Conservation (phyloP, 1,140 invertebrate genomes). For the Caerostris darwini region DNA sequence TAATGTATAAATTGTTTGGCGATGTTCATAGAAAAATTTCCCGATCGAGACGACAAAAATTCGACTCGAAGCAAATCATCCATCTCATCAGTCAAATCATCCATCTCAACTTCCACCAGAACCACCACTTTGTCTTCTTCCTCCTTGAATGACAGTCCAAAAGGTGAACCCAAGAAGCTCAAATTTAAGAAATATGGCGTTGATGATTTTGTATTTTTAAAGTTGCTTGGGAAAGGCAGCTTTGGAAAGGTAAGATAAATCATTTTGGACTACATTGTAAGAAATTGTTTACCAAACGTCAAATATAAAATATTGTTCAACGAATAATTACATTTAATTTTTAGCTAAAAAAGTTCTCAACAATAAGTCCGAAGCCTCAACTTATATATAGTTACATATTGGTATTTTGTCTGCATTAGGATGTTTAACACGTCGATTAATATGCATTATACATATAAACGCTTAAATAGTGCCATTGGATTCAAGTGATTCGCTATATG, state of each 20-base stretch:
- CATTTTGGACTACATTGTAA: too few species aligned
- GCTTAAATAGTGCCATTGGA: too few species aligned
- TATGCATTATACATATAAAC: too few species aligned
- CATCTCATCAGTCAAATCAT: constrained; percentile 18
- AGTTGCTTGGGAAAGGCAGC: constrained; percentile 97
- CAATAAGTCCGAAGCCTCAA: too few species aligned
- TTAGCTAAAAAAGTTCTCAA: too few species aligned
- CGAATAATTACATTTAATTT: too few species aligned
- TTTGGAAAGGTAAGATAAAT: constrained; percentile 92
- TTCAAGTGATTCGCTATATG: too few species aligned
- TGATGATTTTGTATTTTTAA: constrained; percentile 96
- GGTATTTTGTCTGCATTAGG: too few species aligned
- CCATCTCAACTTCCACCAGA: constrained; percentile 16
- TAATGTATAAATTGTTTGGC: not conserved
- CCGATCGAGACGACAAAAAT: constrained; percentile 43
- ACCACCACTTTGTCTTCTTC: not conserved
- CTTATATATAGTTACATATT: too few species aligned
- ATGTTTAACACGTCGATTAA: too few species aligned
- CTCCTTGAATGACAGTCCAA: constrained; percentile 31
- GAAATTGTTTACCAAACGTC: too few species aligned
- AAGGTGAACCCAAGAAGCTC: constrained; percentile 26
- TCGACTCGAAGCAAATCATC: constrained; percentile 21
- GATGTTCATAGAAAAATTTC: not conserved
- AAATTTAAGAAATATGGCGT: constrained; percentile 92
- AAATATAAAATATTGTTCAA: too few species aligned